Percentiles rank a stretch among this genome's conserved stretches.
Evolutionary conservation across 1,140 invertebrate species (phyloP).

Genomic region (Aphelenchoides avenae): DNA sequence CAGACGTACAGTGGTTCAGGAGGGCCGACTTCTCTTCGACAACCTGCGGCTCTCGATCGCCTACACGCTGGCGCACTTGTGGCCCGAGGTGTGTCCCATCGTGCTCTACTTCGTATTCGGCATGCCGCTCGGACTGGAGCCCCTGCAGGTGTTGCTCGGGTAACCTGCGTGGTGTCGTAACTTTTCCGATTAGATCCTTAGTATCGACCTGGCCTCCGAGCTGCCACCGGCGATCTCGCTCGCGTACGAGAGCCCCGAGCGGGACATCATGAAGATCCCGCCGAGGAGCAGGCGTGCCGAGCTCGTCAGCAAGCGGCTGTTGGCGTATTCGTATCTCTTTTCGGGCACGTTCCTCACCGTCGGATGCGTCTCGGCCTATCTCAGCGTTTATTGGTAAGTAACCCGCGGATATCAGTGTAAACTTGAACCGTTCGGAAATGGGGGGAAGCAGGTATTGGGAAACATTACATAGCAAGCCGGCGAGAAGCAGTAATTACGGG

Average conservation of each 20-base stretch:
- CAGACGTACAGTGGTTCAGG: conserved; percentile 29
- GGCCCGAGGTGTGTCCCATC: conserved; percentile 64
- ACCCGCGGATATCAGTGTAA: neutral
- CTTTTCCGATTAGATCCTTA: conserved; percentile 47
- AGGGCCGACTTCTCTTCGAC: conserved; percentile 46
- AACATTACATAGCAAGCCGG: too few species aligned
- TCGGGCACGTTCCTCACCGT: conserved; percentile 53
- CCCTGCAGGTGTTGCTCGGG: conserved; percentile 59
- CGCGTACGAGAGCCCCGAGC: conserved; percentile 61
- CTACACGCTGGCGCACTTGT: conserved; percentile 42
- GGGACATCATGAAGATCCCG: conserved; percentile 50
- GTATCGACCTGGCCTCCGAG: conserved; percentile 47
- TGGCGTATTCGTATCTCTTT: conserved; percentile 49
- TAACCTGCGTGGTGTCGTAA: too few species aligned
- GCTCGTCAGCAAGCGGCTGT: conserved; percentile 37
- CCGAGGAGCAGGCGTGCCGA: conserved; percentile 32
- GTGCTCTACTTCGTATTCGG: conserved; percentile 62
- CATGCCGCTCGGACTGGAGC: conserved; percentile 63
- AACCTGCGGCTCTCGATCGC: conserved; percentile 51
- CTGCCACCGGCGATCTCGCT: conserved; percentile 63
- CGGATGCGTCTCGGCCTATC: conserved; percentile 52
- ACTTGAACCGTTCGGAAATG: neutral
- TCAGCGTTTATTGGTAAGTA: conserved; percentile 53
- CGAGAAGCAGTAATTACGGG: too few species aligned
- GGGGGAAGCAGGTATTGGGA: too few species aligned